Evolutionary conservation across 2,888 invertebrate genomes (phyloP), one percentile per base, ranked within the genome.

Genomic region (Scaptomyza parva): DNA sequence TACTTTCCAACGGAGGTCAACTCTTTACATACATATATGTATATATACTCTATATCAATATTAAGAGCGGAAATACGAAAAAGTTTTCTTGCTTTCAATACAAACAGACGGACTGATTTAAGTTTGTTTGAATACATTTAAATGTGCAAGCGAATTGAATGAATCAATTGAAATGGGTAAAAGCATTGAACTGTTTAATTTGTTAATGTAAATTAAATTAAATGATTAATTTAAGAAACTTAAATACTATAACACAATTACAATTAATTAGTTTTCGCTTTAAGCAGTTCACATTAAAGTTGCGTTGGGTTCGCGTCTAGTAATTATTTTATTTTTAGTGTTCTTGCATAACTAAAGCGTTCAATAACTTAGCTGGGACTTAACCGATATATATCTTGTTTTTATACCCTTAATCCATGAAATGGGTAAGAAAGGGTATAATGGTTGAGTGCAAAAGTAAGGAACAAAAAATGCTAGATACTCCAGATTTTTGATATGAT

Each of bases 261-360:
- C 14, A 35, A 35, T 35, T 2, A 2, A 14, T 37, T 17, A 9
- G 9, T 37, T 17, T 17, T 20, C 9, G n/a, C 12, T 5, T 5
- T 4, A 20, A 3, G 14, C 33, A 48, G 33, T 20, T n/a, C 20
- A 33, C 6, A 11, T 33, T 33, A 8, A 33, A 11, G n/a, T n/a
- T n/a, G n/a, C 9, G 12, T 6, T 30, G 12, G 3, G 3, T 18
- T 12, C n/a, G 9, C n/a, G 9, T 20, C 0, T 3, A 7, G 20
- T 14, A 48, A 14, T 11, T 33, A 3, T 7, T 20, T 11, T 33
- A n/a, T n/a, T 6, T 33, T 30, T 30, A 14, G 8, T 2, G 2
- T 48, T 5, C 8, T 22, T 53, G 71, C 22, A 68, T 71, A 74
- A 54, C 26, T 74, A 54, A 62, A 57, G 47, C 33, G 70, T 45